These are phyloP conservation scores for Heliconius eleuchia DNA, from an alignment of 1,140 invertebrate species.

Conservation along the genomic window DNA sequence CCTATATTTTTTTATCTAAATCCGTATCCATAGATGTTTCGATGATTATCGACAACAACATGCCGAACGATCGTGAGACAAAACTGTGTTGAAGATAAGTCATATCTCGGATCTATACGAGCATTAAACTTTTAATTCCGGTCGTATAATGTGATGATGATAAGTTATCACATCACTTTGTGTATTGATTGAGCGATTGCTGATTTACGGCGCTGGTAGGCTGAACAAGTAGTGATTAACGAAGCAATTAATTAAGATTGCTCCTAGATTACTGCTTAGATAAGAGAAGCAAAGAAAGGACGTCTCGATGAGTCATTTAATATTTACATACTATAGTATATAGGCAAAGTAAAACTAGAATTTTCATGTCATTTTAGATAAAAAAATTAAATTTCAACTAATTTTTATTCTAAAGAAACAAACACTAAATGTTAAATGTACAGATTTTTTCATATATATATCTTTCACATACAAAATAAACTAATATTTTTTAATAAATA, in stretches of 20 bases:
- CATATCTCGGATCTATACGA: constrained; percentile 18
- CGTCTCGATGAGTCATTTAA: too few relatives aligned
- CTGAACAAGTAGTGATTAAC: background rate
- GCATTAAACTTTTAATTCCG: constrained; percentile 23
- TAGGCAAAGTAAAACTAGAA: too few relatives aligned
- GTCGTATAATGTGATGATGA: constrained; percentile 23
- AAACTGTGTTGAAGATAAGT: background rate
- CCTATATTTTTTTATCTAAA: constrained; percentile 7
- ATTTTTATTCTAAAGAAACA: too few relatives aligned
- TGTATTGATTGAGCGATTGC: constrained; percentile 24
- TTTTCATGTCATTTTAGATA: too few relatives aligned
- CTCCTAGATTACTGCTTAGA: background rate
- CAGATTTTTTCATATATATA: too few relatives aligned
- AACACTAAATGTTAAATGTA: too few relatives aligned
- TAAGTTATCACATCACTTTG: background rate
- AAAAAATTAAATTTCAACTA: too few relatives aligned
- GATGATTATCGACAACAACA: constrained; percentile 9
- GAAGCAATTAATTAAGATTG: constrained; percentile 1
- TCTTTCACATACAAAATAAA: too few relatives aligned
- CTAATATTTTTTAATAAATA: too few relatives aligned
- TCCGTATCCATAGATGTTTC: constrained; percentile 6
- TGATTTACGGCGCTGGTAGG: background rate
- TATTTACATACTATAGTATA: too few relatives aligned
- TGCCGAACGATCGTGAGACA: constrained; percentile 21
- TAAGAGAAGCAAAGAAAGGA: background rate